Evolutionary conservation across 2,888 invertebrate species (phyloP), one percentile per base, ranked within the genome.

Genomic region (Xylophagus ater): DNA sequence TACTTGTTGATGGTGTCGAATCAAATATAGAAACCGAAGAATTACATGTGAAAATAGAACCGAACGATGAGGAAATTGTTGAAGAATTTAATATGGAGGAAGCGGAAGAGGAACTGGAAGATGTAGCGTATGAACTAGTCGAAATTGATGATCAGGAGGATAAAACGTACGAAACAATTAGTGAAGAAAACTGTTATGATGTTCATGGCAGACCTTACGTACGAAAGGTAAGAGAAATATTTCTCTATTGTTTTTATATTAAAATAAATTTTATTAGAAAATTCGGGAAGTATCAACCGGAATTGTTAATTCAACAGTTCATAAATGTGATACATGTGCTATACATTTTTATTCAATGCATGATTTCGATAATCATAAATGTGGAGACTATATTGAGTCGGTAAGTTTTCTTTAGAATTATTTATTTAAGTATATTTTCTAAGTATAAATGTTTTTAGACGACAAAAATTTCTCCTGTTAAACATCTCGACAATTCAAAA

Each of bases 261-360:
- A 4, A 10, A 17, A 9, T 7, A 31, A 31, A 17, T 17, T 14
- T 4, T 9, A 34, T 15, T n/a, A 8, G 29, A 24, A 35, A 29
- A 12, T 19, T 20, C 32, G 40, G 40, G 37, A 37, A 24, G 70
- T 75, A 3, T 25, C 21, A 34, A 13, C 14, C 71, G 74, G 58
- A 70, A 74, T 28, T 73, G 73, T 37, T 70, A 72, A 51, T 69
- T 74, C 54, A 42, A 58, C 57, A 9, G 58, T 49, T 15, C 56
- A 62, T 49, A 54, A 54, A 24, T 62, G 65, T 34, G 56, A 57
- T 7, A 47, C 54, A 6, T 60, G 62, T 28, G 56, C 58, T 23
- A 55, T 57, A 41, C 50, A 54, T 2, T 64, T 63, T 32, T 55
- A 56, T n/a, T 59, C 59, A 3, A 43, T 35, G 8, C 28, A 39